Conservation (phyloP, 2,113 vertebrate genomes). For the Rhinopomastus cyanomelas region DNA sequence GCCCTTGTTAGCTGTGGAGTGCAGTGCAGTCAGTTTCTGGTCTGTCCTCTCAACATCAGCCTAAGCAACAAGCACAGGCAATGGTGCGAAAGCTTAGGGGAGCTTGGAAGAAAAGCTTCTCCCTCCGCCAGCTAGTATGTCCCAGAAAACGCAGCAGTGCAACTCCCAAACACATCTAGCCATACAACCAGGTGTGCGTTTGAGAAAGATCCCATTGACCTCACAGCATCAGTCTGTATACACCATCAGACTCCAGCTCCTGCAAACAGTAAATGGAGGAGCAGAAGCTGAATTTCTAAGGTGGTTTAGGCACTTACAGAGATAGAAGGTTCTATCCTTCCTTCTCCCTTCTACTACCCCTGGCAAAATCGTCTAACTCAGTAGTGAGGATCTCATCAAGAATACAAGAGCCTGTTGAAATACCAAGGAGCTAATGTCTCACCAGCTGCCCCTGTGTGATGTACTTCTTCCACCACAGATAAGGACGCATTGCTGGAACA, state of each 20-base stretch:
- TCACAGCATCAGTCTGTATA: not conserved
- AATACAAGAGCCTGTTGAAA: not conserved
- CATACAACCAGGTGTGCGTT: not conserved
- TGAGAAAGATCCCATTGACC: not conserved
- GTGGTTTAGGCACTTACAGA: not conserved
- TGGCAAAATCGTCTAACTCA: not conserved
- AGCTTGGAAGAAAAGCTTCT: not conserved
- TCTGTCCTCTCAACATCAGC: not conserved
- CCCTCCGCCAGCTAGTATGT: not conserved
- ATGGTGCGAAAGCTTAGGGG: not conserved
- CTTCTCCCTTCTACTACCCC: not conserved
- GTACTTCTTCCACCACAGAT: constrained; percentile 99
- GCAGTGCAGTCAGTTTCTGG: not conserved
- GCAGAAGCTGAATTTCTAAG: not conserved
- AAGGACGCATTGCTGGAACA: constrained; percentile 89
- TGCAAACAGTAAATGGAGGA: not conserved
- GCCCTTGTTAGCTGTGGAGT: not conserved
- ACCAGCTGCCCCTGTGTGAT: constrained; percentile 98
- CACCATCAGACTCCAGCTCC: not conserved
- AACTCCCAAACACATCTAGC: not conserved
- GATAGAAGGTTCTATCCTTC: not conserved
- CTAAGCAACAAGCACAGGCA: not conserved
- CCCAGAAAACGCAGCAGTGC: not conserved
- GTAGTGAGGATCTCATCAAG: fast-evolving
- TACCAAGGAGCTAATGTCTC: constrained; percentile 48